Evolutionary conservation across 1,140 invertebrate species (phyloP).

Genomic region (Lordiphosa collinella): DNA sequence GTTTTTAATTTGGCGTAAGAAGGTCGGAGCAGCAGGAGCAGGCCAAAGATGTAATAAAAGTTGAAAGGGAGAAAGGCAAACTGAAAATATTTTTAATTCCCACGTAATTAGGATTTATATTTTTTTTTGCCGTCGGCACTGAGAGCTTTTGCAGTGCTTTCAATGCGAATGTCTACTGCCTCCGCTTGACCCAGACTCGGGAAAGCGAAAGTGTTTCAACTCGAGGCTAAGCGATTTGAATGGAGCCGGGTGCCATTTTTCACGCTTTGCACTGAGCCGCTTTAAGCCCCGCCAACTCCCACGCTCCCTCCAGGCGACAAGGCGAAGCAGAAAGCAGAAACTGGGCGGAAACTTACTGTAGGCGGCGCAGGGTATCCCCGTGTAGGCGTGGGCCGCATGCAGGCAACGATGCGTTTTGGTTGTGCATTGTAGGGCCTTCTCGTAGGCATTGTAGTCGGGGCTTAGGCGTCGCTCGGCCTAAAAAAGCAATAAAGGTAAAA

Average conservation of each 20-base stretch:
- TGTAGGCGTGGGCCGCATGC: conserved; percentile 94
- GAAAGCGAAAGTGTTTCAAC: conserved; percentile 48
- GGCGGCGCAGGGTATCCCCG: conserved; percentile 90
- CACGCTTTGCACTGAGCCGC: conserved; percentile 37
- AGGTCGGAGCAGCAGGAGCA: conserved; percentile 8
- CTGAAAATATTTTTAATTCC: conserved; percentile 57
- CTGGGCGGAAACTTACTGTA: conserved; percentile 84
- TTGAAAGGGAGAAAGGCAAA: conserved; percentile 39
- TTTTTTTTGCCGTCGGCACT: conserved; percentile 47
- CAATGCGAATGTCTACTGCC: conserved; percentile 27
- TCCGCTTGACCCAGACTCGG: conserved; percentile 42
- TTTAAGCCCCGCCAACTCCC: conserved; percentile 15
- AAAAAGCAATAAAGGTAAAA: conserved; percentile 5
- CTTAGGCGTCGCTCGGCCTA: conserved; percentile 81
- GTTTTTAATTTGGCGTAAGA: conserved; percentile 73
- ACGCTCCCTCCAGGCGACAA: background rate
- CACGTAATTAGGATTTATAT: conserved; percentile 76
- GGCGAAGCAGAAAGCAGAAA: background rate
- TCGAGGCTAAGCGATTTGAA: conserved; percentile 27
- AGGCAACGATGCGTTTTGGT: conserved; percentile 92
- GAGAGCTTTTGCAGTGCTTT: conserved; percentile 25
- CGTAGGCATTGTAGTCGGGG: conserved; percentile 82
- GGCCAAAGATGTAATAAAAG: conserved; percentile 49
- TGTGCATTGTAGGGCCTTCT: conserved; percentile 84
- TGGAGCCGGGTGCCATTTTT: conserved; percentile 55